phyloP scores from a whole-genome alignment of 2,113 vertebrate species.

The Anhinga rufa region DNA sequence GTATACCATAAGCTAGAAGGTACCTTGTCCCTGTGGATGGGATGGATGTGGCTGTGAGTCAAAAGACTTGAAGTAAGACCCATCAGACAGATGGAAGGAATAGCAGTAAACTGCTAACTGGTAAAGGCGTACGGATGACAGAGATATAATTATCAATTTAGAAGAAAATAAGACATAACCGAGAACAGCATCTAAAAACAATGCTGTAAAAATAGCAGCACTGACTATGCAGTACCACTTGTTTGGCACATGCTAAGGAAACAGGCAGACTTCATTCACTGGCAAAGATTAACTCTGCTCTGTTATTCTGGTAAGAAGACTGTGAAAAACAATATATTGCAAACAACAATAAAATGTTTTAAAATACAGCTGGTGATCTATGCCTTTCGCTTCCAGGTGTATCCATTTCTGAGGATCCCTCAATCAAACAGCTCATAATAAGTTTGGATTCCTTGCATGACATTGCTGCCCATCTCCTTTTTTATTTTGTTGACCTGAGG shows the following conservation, averaged over 20 bases:
- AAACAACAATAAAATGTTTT: neutral
- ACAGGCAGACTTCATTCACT: neutral
- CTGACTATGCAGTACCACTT: neutral
- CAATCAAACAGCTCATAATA: neutral
- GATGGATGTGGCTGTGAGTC: neutral
- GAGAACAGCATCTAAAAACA: constrained; percentile 26
- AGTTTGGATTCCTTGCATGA: neutral
- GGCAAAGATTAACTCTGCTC: neutral
- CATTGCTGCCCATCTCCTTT: neutral
- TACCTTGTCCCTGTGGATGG: neutral
- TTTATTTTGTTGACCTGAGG: neutral
- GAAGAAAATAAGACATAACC: neutral
- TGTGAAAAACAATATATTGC: neutral
- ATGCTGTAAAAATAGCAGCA: neutral
- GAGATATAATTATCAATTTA: constrained; percentile 3
- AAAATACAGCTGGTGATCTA: neutral
- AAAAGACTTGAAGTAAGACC: neutral
- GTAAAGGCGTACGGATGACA: neutral
- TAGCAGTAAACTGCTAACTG: neutral
- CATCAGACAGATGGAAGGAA: neutral
- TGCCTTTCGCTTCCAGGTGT: neutral
- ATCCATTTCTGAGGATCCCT: neutral
- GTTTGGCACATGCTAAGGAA: neutral
- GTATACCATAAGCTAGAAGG: neutral
- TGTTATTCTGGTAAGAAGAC: neutral